Evolutionary conservation across 2,888 invertebrate species (phyloP), one percentile per base, ranked within the genome.

Genomic region (Epinotia bilunana): DNA sequence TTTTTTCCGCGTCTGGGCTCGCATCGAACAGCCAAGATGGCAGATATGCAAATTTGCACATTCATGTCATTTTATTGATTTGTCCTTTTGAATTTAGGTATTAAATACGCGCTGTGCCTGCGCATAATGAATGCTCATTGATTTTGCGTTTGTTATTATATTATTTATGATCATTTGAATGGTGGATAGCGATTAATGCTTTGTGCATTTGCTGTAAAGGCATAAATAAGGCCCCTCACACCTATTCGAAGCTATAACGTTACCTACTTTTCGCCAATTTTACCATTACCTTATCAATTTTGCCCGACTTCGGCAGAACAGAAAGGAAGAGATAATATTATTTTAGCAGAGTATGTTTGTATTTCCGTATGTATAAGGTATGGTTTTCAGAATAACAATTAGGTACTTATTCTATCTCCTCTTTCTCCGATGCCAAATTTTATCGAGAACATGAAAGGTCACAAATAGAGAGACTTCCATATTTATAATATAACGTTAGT

Each of bases 11-110:
- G 82, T 78, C 73, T 83, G 82, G 76, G 82, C 82, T 84, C 78
- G 80, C 83, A 76, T n/a, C 80, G 78, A 81, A 78, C 78, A 78
- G 76, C 79, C 82, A 83, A 86, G 86, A 88, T 88, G 84, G 83
- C 81, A 77, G 71, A 87, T 87, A 88, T 88, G 87, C 82, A 86
- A 86, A 89, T 88, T 64, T 67, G 61, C 61, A 49, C 68, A 75
- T 77, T 77, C 77, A 77, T 76, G 74, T 72, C 77, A 80, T 84
- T 86, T 85, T 86, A 88, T 88, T 85, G 88, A 88, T 87, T 86
- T 78, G 78, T 78, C 82, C 83, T 83, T 86, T 87, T 86, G 81
- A 84, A 79, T 77, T 43, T 53, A 63, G 60, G 76, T 78, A 76
- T 71, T 75, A 71, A 77, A 77, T 76, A 79, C 73, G 78, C 78